A percentile compares a stretch with the other conserved stretches of the same genome.
Evolutionary conservation across 2,797 vertebrate species (phyloP).

Genomic region (Trachurus trachurus): DNA sequence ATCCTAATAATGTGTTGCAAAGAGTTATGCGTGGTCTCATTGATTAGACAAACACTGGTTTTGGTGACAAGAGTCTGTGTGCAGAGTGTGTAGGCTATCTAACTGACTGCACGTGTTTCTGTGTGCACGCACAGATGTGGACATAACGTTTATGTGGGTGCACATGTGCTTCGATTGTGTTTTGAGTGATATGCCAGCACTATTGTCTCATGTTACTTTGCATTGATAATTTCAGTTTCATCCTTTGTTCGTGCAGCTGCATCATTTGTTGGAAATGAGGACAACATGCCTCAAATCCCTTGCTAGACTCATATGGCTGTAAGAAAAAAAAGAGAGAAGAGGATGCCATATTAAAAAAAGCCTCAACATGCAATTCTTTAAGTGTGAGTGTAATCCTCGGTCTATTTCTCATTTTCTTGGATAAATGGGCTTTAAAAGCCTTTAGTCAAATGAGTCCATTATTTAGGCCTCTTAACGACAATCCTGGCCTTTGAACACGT

Average conservation of each 20-base stretch:
- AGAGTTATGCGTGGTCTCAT: conserved; percentile 60
- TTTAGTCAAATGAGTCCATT: conserved; percentile 77
- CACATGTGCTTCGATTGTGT: conserved; percentile 69
- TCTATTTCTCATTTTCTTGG: conserved; percentile 65
- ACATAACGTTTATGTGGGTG: conserved; percentile 46
- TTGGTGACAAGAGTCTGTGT: conserved; percentile 27
- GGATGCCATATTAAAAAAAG: conserved; percentile 55
- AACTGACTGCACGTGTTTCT: conserved; percentile 14
- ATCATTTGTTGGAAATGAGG: conserved; percentile 71
- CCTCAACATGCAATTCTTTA: conserved; percentile 61
- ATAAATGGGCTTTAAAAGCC: conserved; percentile 79
- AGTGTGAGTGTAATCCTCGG: conserved; percentile 68
- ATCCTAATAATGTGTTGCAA: conserved; percentile 72
- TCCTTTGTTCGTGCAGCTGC: conserved; percentile 76
- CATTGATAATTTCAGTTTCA: conserved; percentile 76
- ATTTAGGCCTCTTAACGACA: conserved; percentile 68
- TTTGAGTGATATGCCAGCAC: conserved; percentile 61
- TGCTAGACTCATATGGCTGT: conserved; percentile 45
- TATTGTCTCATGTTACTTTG: conserved; percentile 74
- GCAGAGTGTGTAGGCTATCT: conserved; percentile 18
- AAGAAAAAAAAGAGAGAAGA: conserved; percentile 18
- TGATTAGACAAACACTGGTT: conserved; percentile 70
- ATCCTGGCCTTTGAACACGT: conserved; percentile 66
- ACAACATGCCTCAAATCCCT: conserved; percentile 72
- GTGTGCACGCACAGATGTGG: conserved; percentile 31